phyloP scores from a whole-genome alignment of 2,888 invertebrate species.

The Tillus elongatus region DNA sequence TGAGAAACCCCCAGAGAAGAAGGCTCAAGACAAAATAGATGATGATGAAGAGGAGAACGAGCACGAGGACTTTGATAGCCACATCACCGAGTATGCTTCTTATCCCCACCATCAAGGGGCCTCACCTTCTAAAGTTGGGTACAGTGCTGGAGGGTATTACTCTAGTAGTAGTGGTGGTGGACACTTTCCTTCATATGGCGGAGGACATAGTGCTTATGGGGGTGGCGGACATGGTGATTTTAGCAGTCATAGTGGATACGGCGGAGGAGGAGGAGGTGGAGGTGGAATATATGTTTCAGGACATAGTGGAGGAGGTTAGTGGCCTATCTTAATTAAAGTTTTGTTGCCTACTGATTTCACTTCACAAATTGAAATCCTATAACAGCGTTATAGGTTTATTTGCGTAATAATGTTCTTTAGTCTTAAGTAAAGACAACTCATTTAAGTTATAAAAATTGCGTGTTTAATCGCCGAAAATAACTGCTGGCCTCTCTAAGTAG shows the following conservation, averaged over 20 bases:
- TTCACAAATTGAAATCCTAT: no score
- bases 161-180: conserved; percentile 5
- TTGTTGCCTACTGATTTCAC: background rate
- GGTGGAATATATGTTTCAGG: conserved; percentile 10
- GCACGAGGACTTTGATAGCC: conserved; percentile 52
- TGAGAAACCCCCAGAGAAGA: conserved; percentile 27
- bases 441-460: no score
- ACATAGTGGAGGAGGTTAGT: conserved; percentile 27
- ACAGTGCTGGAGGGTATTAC: conserved; percentile 20
- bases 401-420: no score
- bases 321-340: background rate
- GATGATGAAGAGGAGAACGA: conserved; percentile 37
- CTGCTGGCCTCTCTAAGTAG: no score
- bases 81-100: conserved; percentile 48
- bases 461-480: no score
- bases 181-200: conserved; percentile 5
- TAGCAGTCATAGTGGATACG: background rate
- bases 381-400: no score
- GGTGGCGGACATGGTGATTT: conserved; percentile 9
- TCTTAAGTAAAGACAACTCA: no score
- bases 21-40: conserved; percentile 29
- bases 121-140: conserved; percentile 25
- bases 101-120: conserved; percentile 15
- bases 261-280: conserved; percentile 9
- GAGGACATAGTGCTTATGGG: conserved; percentile 9